Evolutionary conservation across 2,113 vertebrate species (phyloP), one percentile per base, ranked within the genome.

Genomic region (Apodemus sylvaticus): DNA sequence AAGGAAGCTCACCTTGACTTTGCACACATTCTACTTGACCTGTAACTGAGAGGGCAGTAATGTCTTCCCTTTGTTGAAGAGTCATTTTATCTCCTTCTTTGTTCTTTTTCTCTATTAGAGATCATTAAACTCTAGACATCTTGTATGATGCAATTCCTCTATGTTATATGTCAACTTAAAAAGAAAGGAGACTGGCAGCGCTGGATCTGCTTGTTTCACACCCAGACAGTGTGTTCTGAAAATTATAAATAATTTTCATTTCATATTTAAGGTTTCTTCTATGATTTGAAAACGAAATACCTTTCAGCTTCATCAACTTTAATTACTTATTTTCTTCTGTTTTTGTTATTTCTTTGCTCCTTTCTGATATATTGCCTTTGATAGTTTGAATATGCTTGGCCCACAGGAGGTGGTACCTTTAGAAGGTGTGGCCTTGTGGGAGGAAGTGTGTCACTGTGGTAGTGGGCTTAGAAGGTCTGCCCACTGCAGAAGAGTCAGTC

Each of bases 141-240:
- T 86, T 94, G 29, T 88, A 58, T 31, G n/a, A 68, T 96, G 79
- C 93, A 88, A 90, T 92, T 82, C 1, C n/a, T 93, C 29, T 48
- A 42, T 55, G 79, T 39, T 66, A 81, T 26, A 76, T 39, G 62
- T 17, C 36, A 95, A 13, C 78, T 89, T 77, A 87, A 82, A 82
- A 94, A 86, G 22, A 92, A 85, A 85, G 42, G 39, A 74, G 29
- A 73, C 42, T 88, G 7, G 9, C 86, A 83, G 4, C 24, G 88
- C n/a, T 24, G 89, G 10, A 6, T 94, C 93, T 90, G 10, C 9
- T 39, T 79, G 60, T 66, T 76, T 36, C 12, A 42, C 36, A 78
- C 29, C 53, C 26, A 22, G 66, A 93, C 34, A 83, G 34, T 68
- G 4, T 79, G 8, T 14, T 36, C 34, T 85, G 53, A 24, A 94